phyloP scores from a whole-genome alignment of 1,140 invertebrate species.

The Tyrophagus putrescentiae region DNA sequence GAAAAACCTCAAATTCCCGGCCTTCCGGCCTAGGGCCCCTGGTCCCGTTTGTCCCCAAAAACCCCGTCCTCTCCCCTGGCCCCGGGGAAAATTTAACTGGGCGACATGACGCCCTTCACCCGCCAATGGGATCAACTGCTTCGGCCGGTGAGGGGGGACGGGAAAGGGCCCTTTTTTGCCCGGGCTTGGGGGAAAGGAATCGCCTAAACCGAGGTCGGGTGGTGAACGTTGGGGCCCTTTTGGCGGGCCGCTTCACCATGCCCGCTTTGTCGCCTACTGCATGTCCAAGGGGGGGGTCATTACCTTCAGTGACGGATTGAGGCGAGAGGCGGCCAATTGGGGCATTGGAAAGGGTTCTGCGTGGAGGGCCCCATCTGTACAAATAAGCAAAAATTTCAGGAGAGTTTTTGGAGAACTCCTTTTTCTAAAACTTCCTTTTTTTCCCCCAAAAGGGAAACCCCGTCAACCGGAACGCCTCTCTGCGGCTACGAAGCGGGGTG shows the following conservation, averaged over 20 bases:
- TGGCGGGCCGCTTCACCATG: conserved; percentile 34
- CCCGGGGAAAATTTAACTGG: conserved; percentile 41
- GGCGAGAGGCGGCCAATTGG: conserved; percentile 42
- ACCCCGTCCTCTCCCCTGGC: conserved; percentile 47
- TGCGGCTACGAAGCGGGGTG: conserved; percentile 30
- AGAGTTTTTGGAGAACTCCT: too few species aligned
- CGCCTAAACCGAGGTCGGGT: conserved; percentile 33
- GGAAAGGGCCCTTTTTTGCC: conserved; percentile 58
- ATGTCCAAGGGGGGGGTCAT: conserved; percentile 41
- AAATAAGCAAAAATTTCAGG: too few species aligned
- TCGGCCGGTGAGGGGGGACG: conserved; percentile 40
- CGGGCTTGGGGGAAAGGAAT: conserved; percentile 48
- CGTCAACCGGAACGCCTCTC: conserved; percentile 27
- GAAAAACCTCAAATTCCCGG: background rate
- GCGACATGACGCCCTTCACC: conserved; percentile 27
- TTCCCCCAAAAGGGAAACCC: conserved; percentile 33
- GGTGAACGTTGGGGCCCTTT: conserved; percentile 38
- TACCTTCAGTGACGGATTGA: conserved; percentile 39
- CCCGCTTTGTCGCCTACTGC: conserved; percentile 37
- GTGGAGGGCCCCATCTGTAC: conserved; percentile 39
- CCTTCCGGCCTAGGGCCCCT: conserved; percentile 25
- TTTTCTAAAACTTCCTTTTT: background rate
- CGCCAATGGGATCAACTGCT: conserved; percentile 46
- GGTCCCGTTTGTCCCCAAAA: conserved; percentile 77
- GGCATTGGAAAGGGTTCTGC: conserved; percentile 36